These are phyloP conservation scores for Urocynchramus pylzowi DNA, from an alignment of 2,113 vertebrate species.

Conservation along the genomic window DNA sequence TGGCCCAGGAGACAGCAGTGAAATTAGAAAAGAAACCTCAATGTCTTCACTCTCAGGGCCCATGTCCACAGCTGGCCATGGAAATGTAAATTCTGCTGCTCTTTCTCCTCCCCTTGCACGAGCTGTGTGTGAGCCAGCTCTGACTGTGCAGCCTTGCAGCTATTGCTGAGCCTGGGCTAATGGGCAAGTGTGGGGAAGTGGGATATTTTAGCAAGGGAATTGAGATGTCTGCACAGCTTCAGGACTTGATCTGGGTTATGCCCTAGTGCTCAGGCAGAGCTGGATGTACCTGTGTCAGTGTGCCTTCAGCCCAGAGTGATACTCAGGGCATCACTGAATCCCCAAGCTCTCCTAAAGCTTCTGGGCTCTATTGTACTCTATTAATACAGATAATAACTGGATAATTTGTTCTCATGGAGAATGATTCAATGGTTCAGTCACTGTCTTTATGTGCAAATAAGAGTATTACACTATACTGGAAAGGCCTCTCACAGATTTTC, in stretches of 20 bases:
- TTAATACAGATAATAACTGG: neutral
- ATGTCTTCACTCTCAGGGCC: neutral
- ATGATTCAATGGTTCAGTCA: neutral
- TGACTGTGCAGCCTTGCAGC: neutral
- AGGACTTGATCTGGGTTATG: neutral
- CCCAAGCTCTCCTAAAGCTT: neutral
- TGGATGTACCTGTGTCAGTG: fast-evolving
- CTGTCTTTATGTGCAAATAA: neutral
- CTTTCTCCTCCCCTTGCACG: neutral
- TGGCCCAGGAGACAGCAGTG: neutral
- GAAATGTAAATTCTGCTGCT: neutral
- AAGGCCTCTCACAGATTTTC: neutral
- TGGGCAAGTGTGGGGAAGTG: neutral
- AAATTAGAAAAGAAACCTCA: neutral
- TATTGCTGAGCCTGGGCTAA: neutral
- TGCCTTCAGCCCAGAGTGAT: neutral
- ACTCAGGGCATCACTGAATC: neutral
- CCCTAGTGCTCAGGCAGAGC: neutral
- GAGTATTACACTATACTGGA: neutral
- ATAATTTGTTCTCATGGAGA: neutral
- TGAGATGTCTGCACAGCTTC: neutral
- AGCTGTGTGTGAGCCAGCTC: neutral
- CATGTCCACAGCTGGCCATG: neutral
- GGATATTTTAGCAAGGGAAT: neutral
- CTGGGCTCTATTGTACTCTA: neutral